Evolutionary conservation across 1,140 invertebrate genomes (phyloP).

Genomic region (Bombus pyrosoma): DNA sequence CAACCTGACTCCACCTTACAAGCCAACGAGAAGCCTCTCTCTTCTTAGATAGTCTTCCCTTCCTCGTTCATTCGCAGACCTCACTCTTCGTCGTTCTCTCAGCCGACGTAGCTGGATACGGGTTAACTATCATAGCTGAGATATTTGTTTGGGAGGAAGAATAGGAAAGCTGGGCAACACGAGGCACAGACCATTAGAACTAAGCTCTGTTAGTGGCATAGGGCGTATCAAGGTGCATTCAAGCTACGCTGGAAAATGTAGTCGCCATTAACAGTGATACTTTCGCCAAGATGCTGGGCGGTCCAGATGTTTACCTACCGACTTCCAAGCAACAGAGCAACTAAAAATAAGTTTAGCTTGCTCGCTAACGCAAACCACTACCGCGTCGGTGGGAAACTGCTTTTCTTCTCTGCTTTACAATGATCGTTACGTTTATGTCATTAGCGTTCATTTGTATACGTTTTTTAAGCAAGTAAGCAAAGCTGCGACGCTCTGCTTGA

Average conservation of each 20-base stretch:
- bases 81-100: neutral
- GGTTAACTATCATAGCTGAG: constrained; percentile 38
- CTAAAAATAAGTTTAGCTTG: neutral
- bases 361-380: neutral
- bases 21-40: neutral
- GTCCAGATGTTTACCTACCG: constrained; percentile 35
- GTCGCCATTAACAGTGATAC: constrained; percentile 65
- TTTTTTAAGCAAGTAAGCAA: neutral
- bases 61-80: neutral
- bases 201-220: constrained; percentile 32
- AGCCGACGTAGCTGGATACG: neutral
- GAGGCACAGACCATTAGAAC: constrained; percentile 54
- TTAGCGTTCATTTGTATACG: neutral
- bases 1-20: neutral
- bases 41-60: no score
- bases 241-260: constrained; percentile 55
- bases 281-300: constrained; percentile 55
- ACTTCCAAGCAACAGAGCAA: neutral
- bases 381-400: neutral
- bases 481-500: no score
- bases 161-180: constrained; percentile 11
- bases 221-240: constrained; percentile 58
- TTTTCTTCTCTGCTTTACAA: neutral
- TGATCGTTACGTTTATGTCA: neutral
- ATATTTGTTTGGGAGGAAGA: constrained; percentile 18